Evolutionary conservation across 1,140 invertebrate species (phyloP), one percentile per base, ranked within the genome.

Genomic region (Nymphalis io): DNA sequence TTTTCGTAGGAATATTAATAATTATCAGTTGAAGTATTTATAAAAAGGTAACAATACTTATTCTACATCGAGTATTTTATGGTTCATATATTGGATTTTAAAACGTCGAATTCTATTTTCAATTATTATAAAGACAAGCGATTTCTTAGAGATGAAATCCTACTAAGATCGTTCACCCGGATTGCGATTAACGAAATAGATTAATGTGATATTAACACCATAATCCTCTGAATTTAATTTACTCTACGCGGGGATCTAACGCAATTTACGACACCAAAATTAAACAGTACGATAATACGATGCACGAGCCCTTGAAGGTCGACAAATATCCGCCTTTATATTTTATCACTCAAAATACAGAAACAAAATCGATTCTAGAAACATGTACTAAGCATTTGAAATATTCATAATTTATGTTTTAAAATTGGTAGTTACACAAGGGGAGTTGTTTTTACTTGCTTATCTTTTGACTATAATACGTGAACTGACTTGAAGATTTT

Each of bases 231-330:
- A 44, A 21, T 39, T 6, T n/a, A 60, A 65, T 15, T 44, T 70
- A 38, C 58, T 66, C 66, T 72, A 20, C 70, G 33, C 4, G 44
- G 23, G 67, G 61, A 68, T 53, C 55, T 51, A 59, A 73, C 39
- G 67, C 8, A 75, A 55, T 69, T 75, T 75, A 78, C 69, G 73
- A 76, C 72, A 69, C n/a, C 60, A 55, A 69, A 72, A 66, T 71
- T 71, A 73, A 60, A 73, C 58, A 65, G 64, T 23, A 60, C 60
- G 64, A 58, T 51, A 59, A 65, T 68, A 57, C 53, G 27, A 33
- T 53, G 18, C 16, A 48, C 57, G 27, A 71, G 68, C 73, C 70
- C 76, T 75, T 68, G 75, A 78, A 78, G 70, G 73, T 75, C 70
- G 51, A 55, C 58, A 59, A 72, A 76, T 77, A 73, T 71, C 75